Evolutionary conservation across 2,113 vertebrate genomes (phyloP).

Genomic region (Melanerpes formicivorus): DNA sequence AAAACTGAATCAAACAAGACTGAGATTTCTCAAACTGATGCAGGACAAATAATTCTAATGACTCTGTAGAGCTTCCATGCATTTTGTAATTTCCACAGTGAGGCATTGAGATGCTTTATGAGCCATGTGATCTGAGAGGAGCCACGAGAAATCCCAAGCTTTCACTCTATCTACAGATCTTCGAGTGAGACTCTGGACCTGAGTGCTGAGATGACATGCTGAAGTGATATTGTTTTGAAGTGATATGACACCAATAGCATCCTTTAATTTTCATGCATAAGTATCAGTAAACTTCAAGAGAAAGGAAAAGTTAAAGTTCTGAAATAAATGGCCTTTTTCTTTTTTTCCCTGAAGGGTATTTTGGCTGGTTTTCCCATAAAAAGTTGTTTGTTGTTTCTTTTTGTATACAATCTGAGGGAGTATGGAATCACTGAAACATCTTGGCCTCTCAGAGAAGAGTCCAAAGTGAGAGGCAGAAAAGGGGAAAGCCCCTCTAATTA

Average conservation of each 20-base stretch:
- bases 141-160: background rate
- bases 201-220: background rate
- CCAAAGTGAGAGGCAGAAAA: background rate
- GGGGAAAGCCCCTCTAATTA: background rate
- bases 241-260: background rate
- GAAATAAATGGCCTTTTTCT: rapidly evolving
- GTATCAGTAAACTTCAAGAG: background rate
- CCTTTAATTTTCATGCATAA: background rate
- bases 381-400: background rate
- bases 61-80: background rate
- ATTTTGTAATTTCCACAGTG: background rate
- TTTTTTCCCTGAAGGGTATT: background rate
- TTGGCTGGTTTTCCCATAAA: background rate
- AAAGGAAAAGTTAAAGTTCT: background rate
- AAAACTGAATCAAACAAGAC: background rate
- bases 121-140: background rate
- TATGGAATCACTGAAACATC: background rate
- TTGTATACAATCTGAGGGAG: background rate
- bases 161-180: background rate
- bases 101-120: background rate
- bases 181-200: background rate
- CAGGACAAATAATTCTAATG: background rate
- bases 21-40: background rate
- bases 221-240: background rate
- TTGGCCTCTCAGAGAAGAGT: background rate